A percentile compares a stretch with the other conserved stretches of the same genome.
phyloP scores from a whole-genome alignment of 2,113 vertebrate genomes.

The Aplodontia rufa region DNA sequence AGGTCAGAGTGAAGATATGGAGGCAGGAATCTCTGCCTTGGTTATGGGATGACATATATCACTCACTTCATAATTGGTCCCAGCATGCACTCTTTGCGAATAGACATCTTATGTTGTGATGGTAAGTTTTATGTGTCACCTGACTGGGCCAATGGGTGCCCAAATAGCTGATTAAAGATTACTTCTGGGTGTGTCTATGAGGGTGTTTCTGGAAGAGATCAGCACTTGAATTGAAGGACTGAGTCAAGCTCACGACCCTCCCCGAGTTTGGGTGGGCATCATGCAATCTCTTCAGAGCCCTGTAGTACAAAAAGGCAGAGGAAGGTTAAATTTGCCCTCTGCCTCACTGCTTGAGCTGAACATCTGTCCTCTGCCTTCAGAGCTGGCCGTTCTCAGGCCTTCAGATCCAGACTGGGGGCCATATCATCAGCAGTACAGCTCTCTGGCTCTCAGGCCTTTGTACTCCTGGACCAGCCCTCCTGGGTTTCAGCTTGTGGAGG shows the following conservation, averaged over 20 bases:
- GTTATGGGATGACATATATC: not conserved
- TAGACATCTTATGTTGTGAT: not conserved
- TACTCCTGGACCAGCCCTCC: not conserved
- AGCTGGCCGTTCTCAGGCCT: not conserved
- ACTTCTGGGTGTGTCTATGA: not conserved
- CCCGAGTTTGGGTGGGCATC: not conserved
- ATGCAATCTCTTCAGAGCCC: not conserved
- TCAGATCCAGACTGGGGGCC: not conserved
- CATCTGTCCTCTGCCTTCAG: not conserved
- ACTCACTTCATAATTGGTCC: not conserved
- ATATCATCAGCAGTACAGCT: not conserved
- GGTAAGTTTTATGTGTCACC: not conserved
- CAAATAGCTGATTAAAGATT: not conserved
- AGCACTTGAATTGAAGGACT: not conserved
- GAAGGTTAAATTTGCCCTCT: not conserved
- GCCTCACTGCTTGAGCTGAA: not conserved
- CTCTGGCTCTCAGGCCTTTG: not conserved
- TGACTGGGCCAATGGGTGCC: not conserved
- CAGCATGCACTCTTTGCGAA: not conserved
- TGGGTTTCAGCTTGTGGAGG: not conserved
- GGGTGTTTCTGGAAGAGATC: not conserved
- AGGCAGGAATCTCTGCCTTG: not conserved
- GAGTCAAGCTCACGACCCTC: not conserved
- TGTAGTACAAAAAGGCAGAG: not conserved
- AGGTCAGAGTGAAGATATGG: not conserved